A percentile compares a stretch with the other conserved stretches of the same genome.
phyloP scores from a whole-genome alignment of 2,113 vertebrate species.

The Rhynchomys soricoides region DNA sequence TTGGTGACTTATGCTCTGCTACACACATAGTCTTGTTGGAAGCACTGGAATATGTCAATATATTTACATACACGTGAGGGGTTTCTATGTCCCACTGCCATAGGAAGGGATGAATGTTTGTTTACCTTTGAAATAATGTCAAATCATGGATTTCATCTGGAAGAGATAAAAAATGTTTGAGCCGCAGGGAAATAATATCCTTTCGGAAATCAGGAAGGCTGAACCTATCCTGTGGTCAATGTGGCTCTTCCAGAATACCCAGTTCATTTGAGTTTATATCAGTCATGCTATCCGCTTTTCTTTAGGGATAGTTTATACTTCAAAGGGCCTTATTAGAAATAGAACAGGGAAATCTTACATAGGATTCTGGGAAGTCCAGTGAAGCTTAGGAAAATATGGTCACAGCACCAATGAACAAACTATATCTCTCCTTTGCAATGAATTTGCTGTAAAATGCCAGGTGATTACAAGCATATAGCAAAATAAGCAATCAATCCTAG shows the following conservation, averaged over 20 bases:
- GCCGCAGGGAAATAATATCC: not conserved
- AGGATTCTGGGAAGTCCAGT: not conserved
- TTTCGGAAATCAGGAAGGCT: not conserved
- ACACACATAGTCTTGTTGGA: not conserved
- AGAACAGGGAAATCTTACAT: not conserved
- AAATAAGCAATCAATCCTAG: not conserved
- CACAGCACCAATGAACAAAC: not conserved
- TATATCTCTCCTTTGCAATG: not conserved
- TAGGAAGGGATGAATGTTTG: not conserved
- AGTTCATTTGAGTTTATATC: not conserved
- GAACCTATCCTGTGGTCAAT: slow-evolving; percentile 2
- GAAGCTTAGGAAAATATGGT: not conserved
- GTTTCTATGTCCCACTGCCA: not conserved
- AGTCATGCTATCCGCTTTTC: not conserved
- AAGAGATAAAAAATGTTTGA: not conserved
- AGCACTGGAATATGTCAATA: not conserved
- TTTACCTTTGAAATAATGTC: not conserved
- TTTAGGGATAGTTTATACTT: not conserved
- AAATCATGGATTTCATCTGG: slow-evolving; percentile 1
- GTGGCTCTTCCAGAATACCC: not conserved
- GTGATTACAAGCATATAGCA: not conserved
- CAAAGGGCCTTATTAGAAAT: not conserved
- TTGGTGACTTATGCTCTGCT: not conserved
- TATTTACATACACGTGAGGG: not conserved
- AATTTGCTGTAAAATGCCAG: not conserved